Base-by-base conservation (phyloP, 2,888 invertebrate genomes). In the Aricia artaxerxes region DNA sequence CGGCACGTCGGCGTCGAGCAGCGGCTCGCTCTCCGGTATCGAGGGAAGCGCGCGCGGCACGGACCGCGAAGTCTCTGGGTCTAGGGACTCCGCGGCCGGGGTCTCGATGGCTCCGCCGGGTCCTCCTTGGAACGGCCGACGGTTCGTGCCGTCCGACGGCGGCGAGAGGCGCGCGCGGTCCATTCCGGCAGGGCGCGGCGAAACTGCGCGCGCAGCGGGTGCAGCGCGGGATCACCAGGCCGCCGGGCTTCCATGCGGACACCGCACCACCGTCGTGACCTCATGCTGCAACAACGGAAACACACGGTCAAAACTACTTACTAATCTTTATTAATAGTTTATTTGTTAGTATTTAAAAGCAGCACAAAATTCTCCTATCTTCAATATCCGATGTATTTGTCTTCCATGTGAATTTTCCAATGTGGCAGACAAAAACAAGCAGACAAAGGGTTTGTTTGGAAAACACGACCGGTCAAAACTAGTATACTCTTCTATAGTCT, bases 171-270 rank as follows among this genome's bases (percentile, higher is more conserved):
- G 86, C 92, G 92, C 90, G 91, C 88, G 87, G 88, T 92, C 93
- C 93, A 93, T 93, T 88, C 91, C 90, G 91, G 88, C 87, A 88
- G 85, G 81, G 90, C 87, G 86, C 91, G 91, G 85, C 92, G 90
- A 83, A 87, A 87, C 84, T 89, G 90, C 87, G 89, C 90, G 86
- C 90, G 91, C 91, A 90, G 85, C 90, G 89, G 84, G 87, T 89
- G 90, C 91, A 90, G 89, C 92, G 92, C 91, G 86, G 85, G 86
- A 82, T 91, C 90, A 93, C 87, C 92, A 90, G 88, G 85, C 86
- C 91, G 91, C 91, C 90, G 88, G 88, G 90, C 93, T 93, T 91
- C 93, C 94, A 93, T 94, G 92, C 94, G 94, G 91, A 87, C 88
- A 89, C 91, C 89, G 89, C 93, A 89, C 88, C 90, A 86, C 90